A percentile compares a stretch with the other conserved stretches of the same genome.
phyloP scores from a whole-genome alignment of 2,888 invertebrate genomes.

The Platypus cylindrus region DNA sequence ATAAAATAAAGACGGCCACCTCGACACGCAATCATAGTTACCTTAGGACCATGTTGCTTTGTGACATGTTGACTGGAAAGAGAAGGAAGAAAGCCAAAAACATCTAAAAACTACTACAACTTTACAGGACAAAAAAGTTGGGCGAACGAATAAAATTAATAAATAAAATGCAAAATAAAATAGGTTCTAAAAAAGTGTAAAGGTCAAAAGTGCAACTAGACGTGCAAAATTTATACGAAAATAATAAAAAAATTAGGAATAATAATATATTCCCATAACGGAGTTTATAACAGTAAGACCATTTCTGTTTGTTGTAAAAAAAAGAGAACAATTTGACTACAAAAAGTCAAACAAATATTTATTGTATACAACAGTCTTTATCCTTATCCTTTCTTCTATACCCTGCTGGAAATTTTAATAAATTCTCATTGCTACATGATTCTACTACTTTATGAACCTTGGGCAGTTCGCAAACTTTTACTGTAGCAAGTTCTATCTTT shows the following conservation, averaged over 20 bases:
- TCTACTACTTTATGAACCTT: conserved; percentile 16
- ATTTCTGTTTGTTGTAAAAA: no score
- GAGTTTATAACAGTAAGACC: no score
- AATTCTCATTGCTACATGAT: conserved; percentile 12
- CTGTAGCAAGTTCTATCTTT: no score
- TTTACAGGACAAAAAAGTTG: conserved; percentile 4
- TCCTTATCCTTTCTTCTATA: conserved; percentile 19
- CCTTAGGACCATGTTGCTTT: conserved; percentile 35
- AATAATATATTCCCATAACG: no score
- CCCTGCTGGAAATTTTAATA: conserved; percentile 13
- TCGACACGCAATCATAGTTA: conserved; percentile 33
- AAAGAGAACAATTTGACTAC: conserved; percentile 29
- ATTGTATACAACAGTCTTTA: conserved; percentile 30
- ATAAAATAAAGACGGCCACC: no score
- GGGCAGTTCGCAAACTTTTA: conserved; percentile 20
- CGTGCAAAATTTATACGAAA: no score
- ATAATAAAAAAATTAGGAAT: no score
- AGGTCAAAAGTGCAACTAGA: no score
- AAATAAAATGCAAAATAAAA: not conserved
- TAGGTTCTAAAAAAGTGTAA: no score
- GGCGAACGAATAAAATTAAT: conserved; percentile 1
- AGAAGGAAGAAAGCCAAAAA: conserved; percentile 13
- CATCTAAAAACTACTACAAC: conserved; percentile 5
- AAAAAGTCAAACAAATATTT: conserved; percentile 23
- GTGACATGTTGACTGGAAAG: conserved; percentile 32